Conservation (phyloP, 2,113 vertebrate species). For the Collichthys lucidus region DNA sequence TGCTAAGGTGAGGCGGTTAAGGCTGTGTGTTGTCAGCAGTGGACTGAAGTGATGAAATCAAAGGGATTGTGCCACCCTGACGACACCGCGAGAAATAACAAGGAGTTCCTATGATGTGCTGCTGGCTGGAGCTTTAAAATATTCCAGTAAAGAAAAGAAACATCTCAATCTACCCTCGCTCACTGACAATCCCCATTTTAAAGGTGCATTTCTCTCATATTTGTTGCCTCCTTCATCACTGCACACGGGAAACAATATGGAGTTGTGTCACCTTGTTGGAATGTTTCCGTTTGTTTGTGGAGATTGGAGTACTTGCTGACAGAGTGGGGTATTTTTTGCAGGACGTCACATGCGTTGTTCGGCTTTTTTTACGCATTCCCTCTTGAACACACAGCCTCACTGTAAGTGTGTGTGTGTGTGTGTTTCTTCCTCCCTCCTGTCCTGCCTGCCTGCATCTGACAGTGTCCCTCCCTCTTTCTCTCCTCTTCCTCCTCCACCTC, state of each 20-base stretch:
- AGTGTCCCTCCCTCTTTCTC: slow-evolving; percentile 74
- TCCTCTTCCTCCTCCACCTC: slow-evolving; percentile 48
- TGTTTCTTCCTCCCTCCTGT: slow-evolving; percentile 38
- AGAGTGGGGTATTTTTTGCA: slow-evolving; percentile 18
- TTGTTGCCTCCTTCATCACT: neutral
- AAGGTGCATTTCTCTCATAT: neutral
- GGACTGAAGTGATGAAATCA: slow-evolving; percentile 69
- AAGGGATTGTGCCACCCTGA: slow-evolving; percentile 48
- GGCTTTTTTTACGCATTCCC: slow-evolving; percentile 14
- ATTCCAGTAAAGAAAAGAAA: slow-evolving; percentile 30
- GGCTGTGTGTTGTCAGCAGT: slow-evolving; percentile 15
- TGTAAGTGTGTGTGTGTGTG: neutral
- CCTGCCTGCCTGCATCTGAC: slow-evolving; percentile 67
- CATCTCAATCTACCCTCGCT: neutral
- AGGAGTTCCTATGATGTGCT: slow-evolving; percentile 33
- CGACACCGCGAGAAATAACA: slow-evolving; percentile 64
- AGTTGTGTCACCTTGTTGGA: slow-evolving; percentile 41
- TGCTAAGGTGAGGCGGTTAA: slow-evolving; percentile 34
- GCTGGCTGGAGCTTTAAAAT: slow-evolving; percentile 21
- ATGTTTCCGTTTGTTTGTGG: slow-evolving; percentile 22
- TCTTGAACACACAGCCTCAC: slow-evolving; percentile 1
- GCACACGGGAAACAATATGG: slow-evolving; percentile 20
- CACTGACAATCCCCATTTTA: neutral
- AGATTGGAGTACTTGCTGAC: slow-evolving; percentile 56
- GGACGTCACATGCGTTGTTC: slow-evolving; percentile 5